Evolutionary conservation across 2,797 vertebrate species (phyloP).

Genomic region (Champsocephalus esox): DNA sequence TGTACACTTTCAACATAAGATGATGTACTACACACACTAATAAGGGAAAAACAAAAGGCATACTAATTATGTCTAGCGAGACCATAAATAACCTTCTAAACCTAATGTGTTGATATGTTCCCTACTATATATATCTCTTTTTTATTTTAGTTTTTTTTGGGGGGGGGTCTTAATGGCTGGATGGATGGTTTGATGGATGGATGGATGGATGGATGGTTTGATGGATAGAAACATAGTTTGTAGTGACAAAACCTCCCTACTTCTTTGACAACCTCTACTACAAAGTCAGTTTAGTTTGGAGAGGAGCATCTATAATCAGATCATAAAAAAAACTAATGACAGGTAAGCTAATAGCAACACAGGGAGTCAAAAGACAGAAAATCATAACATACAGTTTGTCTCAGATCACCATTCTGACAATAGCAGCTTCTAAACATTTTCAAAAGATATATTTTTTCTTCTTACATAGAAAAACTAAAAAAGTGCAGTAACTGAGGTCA

Average conservation of each 20-base stretch:
- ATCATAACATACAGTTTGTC: constrained; percentile 72
- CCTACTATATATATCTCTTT: constrained; percentile 11
- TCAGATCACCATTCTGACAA: constrained; percentile 84
- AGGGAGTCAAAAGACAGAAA: constrained; percentile 69
- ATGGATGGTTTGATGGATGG: no score
- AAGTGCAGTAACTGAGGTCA: constrained; percentile 94
- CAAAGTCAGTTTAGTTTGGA: constrained; percentile 53
- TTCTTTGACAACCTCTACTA: constrained; percentile 52
- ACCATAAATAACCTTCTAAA: constrained; percentile 44
- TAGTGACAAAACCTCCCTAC: constrained; percentile 49
- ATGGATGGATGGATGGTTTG: not conserved
- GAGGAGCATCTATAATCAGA: constrained; percentile 54
- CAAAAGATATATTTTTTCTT: constrained; percentile 76
- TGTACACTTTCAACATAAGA: constrained; percentile 44
- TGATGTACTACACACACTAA: constrained; percentile 45
- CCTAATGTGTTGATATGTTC: constrained; percentile 26
- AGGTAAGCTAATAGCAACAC: constrained; percentile 75
- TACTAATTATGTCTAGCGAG: constrained; percentile 34
- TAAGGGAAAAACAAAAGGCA: constrained; percentile 41
- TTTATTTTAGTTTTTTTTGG: not conserved
- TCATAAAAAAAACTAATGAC: constrained; percentile 64
- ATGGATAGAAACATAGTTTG: constrained; percentile 42
- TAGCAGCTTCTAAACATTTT: constrained; percentile 89
- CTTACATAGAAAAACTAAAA: constrained; percentile 84
- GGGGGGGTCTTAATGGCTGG: constrained; percentile 29